A percentile compares a stretch with the other conserved stretches of the same genome.
phyloP scores from a whole-genome alignment of 64 coral and sea anemone genomes.

The Dendronephthya gigantea region DNA sequence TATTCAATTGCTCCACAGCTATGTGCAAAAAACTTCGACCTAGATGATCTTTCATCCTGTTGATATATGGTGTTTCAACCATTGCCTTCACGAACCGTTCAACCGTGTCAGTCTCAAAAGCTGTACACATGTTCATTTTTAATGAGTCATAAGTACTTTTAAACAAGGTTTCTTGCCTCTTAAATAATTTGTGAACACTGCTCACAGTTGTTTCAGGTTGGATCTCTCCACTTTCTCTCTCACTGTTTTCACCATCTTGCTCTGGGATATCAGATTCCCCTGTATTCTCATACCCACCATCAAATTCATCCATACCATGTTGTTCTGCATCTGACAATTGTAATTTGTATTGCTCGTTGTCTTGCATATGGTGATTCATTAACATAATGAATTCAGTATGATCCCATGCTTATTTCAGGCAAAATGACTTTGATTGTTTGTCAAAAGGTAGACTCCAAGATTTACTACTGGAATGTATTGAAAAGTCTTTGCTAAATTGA shows the following conservation, averaged over 20 bases:
- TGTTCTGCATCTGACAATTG: neutral
- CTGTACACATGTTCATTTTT: neutral
- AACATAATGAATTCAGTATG: slow-evolving; percentile 20
- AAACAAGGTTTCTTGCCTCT: slow-evolving; percentile 12
- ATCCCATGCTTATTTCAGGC: slow-evolving; percentile 19
- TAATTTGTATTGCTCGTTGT: neutral
- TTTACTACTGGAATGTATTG: neutral
- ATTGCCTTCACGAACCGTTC: slow-evolving; percentile 11
- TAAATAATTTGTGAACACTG: neutral
- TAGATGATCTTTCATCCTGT: neutral
- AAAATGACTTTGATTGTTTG: neutral
- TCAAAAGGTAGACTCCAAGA: neutral
- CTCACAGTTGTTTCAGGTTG: slow-evolving; percentile 10
- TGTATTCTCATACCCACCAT: neutral
- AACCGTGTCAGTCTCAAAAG: slow-evolving; percentile 17
- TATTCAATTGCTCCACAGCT: neutral
- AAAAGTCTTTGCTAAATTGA: slow-evolving; percentile 11
- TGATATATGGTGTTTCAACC: neutral
- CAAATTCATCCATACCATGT: neutral
- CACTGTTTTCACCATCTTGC: neutral
- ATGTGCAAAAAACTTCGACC: neutral
- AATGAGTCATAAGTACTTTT: slow-evolving; percentile 4
- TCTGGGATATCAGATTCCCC: neutral
- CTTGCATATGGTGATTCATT: neutral
- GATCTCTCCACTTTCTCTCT: too few relatives aligned